Conservation (phyloP, 2,113 vertebrate genomes). For the Alexandromys fortis region DNA sequence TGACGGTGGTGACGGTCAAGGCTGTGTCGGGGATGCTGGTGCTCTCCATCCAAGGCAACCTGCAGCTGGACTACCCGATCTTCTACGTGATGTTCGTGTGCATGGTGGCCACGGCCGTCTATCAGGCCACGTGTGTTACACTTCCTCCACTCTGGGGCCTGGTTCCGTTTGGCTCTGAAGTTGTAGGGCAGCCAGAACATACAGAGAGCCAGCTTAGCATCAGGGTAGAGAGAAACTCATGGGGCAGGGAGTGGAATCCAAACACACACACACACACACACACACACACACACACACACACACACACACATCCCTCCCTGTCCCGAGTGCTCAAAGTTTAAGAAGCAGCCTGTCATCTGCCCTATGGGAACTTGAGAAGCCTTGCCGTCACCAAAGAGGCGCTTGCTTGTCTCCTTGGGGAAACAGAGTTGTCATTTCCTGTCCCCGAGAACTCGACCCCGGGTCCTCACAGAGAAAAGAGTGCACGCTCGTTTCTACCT, state of each 20-base stretch:
- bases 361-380: neutral
- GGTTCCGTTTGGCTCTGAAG: neutral
- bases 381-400: neutral
- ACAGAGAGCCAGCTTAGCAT: neutral
- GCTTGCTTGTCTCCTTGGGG: neutral
- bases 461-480: neutral
- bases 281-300: no score
- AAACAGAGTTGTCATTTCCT: neutral
- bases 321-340: neutral
- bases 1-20: conserved; percentile 95
- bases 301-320: no score
- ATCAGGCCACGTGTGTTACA: conserved; percentile 92
- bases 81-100: conserved; percentile 97
- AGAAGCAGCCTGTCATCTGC: neutral
- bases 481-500: neutral
- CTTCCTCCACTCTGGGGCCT: neutral
- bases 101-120: conserved; percentile 93
- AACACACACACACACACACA: no score
- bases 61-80: conserved; percentile 95
- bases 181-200: neutral
- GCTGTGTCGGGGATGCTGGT: conserved; percentile 95
- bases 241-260: neutral
- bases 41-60: conserved; percentile 89
- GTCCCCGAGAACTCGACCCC: neutral
- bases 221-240: fast-evolving